Evolutionary conservation across 1,140 invertebrate genomes (phyloP).

Genomic region (Drosophila melanica): DNA sequence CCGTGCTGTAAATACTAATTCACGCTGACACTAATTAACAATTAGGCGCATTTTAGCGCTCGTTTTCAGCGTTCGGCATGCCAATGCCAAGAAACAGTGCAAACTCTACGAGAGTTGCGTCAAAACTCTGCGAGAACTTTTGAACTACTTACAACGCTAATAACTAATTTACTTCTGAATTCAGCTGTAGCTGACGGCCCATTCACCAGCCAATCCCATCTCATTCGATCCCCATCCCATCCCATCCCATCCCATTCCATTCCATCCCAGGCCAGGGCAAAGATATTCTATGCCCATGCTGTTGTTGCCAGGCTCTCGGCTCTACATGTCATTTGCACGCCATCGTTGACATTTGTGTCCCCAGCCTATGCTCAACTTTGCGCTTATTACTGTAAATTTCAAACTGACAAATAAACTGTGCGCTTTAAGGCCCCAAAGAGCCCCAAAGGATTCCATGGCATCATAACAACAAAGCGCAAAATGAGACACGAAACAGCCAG

Average conservation of each 20-base stretch:
- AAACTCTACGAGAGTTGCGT: conserved; percentile 17
- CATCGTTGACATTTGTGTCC: conserved; percentile 42
- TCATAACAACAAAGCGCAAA: conserved; percentile 54
- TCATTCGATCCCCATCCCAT: no score
- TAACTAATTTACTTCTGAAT: conserved; percentile 77
- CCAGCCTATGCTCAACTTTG: conserved; percentile 70
- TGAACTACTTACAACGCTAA: conserved; percentile 80
- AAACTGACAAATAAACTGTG: conserved; percentile 76
- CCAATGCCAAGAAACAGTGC: conserved; percentile 23
- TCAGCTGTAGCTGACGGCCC: conserved; percentile 22
- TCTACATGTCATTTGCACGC: conserved; percentile 43
- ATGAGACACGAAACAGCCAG: conserved; percentile 38
- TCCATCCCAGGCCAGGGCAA: background rate
- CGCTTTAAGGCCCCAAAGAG: conserved; percentile 56
- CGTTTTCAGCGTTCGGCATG: conserved; percentile 40
- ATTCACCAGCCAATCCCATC: background rate
- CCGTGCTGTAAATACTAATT: conserved; percentile 68
- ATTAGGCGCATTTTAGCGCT: conserved; percentile 79
- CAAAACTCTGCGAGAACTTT: conserved; percentile 58
- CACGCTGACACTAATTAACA: conserved; percentile 81
- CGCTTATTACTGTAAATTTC: conserved; percentile 73
- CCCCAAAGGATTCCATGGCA: conserved; percentile 71
- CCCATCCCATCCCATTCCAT: background rate
- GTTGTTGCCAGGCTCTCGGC: background rate
- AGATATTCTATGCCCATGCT: conserved; percentile 5